These are phyloP conservation scores for Uromys caudimaculatus DNA, from an alignment of 2,797 vertebrate genomes.

Conservation along the genomic window DNA sequence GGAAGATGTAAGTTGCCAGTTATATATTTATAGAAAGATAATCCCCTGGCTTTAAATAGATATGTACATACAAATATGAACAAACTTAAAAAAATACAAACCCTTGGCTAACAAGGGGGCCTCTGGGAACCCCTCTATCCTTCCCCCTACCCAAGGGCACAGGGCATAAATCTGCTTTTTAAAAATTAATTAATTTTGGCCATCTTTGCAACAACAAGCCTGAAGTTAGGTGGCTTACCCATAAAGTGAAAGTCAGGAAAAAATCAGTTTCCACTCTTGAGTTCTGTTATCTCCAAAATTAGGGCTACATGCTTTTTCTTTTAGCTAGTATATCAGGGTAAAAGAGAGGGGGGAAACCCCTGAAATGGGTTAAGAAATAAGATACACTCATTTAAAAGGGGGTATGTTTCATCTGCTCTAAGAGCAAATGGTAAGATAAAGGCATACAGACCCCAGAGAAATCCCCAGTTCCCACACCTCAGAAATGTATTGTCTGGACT, in stretches of 20 bases:
- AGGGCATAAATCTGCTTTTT: constrained; percentile 71
- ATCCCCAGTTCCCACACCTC: constrained; percentile 58
- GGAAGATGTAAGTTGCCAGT: constrained; percentile 78
- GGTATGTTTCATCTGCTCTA: constrained; percentile 48
- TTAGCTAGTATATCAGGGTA: constrained; percentile 43
- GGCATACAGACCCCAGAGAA: constrained; percentile 64
- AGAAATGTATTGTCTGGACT: constrained; percentile 10
- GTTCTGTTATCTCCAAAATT: constrained; percentile 66
- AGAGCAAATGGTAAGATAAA: constrained; percentile 73
- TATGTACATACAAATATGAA: constrained; percentile 82
- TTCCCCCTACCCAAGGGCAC: constrained; percentile 72
- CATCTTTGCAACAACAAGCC: constrained; percentile 74
- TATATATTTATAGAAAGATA: constrained; percentile 85
- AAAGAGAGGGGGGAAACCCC: not conserved
- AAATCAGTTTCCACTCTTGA: constrained; percentile 68
- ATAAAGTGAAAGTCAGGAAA: constrained; percentile 65
- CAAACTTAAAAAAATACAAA: constrained; percentile 81
- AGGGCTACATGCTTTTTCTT: constrained; percentile 72
- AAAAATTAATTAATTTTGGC: constrained; percentile 76
- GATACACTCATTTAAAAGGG: constrained; percentile 66
- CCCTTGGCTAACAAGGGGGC: constrained; percentile 73
- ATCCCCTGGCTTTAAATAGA: constrained; percentile 81
- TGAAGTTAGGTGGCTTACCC: constrained; percentile 59
- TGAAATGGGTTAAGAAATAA: constrained; percentile 69
- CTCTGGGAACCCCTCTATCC: constrained; percentile 49